Evolutionary conservation across 2,888 invertebrate species (phyloP), one percentile per base, ranked within the genome.

Genomic region (Griposia aprilina): DNA sequence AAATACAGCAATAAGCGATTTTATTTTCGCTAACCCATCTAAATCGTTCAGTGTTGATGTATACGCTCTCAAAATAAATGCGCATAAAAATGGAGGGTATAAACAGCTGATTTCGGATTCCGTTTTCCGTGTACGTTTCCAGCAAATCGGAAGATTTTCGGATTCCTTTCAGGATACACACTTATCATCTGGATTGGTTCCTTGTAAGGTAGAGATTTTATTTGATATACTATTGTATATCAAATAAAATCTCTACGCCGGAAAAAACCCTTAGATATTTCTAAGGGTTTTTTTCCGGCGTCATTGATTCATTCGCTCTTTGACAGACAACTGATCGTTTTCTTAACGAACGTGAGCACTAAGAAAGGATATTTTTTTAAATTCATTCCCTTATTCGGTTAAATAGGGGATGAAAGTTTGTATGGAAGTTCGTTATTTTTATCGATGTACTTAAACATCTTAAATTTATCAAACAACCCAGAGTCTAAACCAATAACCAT

Each of bases 81-180:
- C 86, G 78, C 86, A 78, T 86, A 84, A 67, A 67, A 70, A 69
- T 63, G 2, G 50, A 23, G 41, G 55, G 83, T 15, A 75, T 70
- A 78, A 84, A 84, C 86, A 78, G 82, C 69, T 85, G 63, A 78
- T 84, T 85, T 73, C 41, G 68, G 57, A 84, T 78, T 82, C 86
- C 83, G 50, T 78, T 82, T 72, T 59, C 66, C 76, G 66, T 73
- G 59, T 81, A 76, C 69, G 73, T 66, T 81, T 55, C 66, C 8
- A 70, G 70, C 77, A 83, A 82, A 82, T 77, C 70, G 85, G n/a
- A 13, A 75, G 81, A 72, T 82, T 83, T 85, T 67, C 41, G 62
- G 70, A 73, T 85, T 74, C 66, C 45, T 71, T 85, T 41, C 60
- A 69, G 23, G 59, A 84, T 59, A 76, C n/a, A 60, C 72, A 83